Percentiles rank a stretch among this genome's conserved stretches.
These are phyloP conservation scores for Todiramphus saurophagus DNA, from an alignment of 2,113 vertebrate genomes.

Conservation along the genomic window DNA sequence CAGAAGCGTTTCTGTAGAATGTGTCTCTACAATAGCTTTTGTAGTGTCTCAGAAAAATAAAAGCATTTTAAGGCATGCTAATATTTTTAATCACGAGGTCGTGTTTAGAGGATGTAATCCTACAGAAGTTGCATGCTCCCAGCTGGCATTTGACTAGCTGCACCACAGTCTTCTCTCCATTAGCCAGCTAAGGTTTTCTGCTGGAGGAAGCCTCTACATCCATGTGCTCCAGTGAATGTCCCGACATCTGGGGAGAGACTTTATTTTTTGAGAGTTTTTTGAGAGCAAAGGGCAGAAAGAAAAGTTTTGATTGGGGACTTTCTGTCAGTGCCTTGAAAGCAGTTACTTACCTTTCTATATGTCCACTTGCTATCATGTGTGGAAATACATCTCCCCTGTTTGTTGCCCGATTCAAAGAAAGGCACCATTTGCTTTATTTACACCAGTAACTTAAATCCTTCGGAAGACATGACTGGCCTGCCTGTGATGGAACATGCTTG, in stretches of 20 bases:
- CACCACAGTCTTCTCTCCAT: neutral
- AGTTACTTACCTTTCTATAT: neutral
- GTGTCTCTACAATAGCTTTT: neutral
- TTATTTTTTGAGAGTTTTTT: no score
- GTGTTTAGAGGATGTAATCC: neutral
- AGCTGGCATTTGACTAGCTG: neutral
- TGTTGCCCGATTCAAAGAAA: neutral
- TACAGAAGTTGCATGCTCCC: neutral
- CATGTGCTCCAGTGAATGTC: neutral
- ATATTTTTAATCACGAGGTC: neutral
- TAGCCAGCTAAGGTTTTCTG: neutral
- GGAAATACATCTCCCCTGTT: neutral
- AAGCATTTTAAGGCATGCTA: neutral
- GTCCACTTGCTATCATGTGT: fast-evolving
- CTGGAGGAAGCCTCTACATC: neutral
- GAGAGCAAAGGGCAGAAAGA: neutral
- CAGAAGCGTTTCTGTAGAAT: neutral
- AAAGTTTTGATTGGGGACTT: neutral
- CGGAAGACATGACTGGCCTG: neutral
- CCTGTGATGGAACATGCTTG: neutral
- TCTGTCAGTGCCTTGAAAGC: neutral
- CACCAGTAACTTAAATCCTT: neutral
- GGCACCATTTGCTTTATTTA: neutral
- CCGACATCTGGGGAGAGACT: neutral
- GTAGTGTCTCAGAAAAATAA: neutral